These are phyloP conservation scores for Amphiura filiformis DNA, from an alignment of 35 echinoderm and acorn worm genomes.

Conservation along the genomic window DNA sequence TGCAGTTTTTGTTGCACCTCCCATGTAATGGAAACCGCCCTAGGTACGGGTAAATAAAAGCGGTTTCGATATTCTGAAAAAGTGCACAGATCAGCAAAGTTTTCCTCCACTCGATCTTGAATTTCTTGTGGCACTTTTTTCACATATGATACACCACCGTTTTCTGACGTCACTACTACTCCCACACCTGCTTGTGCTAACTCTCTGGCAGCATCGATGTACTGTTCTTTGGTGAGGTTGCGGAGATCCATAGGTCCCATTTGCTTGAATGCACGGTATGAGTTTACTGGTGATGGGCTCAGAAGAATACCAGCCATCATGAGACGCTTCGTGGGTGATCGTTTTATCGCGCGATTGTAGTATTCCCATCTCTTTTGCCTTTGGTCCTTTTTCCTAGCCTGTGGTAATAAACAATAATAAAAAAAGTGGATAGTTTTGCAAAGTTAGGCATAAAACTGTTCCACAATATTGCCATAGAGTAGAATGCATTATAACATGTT, in stretches of 20 bases:
- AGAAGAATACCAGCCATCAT: not conserved
- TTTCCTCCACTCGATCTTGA: not conserved
- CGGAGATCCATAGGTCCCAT: not conserved
- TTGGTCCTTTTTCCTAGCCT: no score
- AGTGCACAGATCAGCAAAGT: not conserved
- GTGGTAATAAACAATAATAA: no score
- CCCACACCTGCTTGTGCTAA: not conserved
- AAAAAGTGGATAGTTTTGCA: no score
- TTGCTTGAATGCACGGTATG: not conserved
- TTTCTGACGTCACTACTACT: not conserved
- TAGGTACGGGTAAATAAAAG: not conserved
- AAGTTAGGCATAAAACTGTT: no score
- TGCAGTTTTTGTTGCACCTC: not conserved
- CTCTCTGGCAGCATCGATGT: not conserved
- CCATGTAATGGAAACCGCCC: not conserved
- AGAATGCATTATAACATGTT: no score
- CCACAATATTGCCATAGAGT: no score
- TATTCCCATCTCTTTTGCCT: no score
- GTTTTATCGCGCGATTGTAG: no score
- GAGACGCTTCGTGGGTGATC: not conserved
- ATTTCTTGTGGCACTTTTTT: not conserved
- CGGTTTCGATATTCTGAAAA: not conserved
- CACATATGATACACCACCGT: not conserved
- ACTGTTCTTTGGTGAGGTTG: not conserved
- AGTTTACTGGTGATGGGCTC: not conserved